Percentiles rank a stretch among this genome's conserved stretches.
These are phyloP conservation scores for Isoperla grammatica DNA, from an alignment of 2,888 invertebrate genomes.

Conservation along the genomic window DNA sequence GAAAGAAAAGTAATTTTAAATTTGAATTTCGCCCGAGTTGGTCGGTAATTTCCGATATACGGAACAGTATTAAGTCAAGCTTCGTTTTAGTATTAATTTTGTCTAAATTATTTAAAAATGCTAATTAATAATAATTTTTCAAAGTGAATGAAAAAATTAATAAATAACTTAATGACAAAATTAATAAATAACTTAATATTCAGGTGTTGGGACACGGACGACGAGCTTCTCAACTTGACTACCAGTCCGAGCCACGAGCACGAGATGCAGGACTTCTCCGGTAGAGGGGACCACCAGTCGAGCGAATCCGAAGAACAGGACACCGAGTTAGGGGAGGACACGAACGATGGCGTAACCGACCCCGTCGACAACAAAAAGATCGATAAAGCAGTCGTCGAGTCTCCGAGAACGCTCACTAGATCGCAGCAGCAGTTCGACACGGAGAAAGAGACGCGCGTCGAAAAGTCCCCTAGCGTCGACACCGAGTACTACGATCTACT, in stretches of 20 bases:
- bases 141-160: too few relatives aligned
- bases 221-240: constrained; percentile 17
- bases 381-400: neutral
- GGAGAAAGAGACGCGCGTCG: constrained; percentile 61
- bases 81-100: too few relatives aligned
- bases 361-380: neutral
- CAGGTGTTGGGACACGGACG: constrained; percentile 19
- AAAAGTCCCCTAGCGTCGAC: constrained; percentile 54
- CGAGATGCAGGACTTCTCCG: constrained; percentile 22
- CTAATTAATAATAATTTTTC: too few relatives aligned
- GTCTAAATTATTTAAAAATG: too few relatives aligned
- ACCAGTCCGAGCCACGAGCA: constrained; percentile 11
- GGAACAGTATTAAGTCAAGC: too few relatives aligned
- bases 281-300: neutral
- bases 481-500: constrained; percentile 42
- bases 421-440: constrained; percentile 29
- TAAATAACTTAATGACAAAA: too few relatives aligned
- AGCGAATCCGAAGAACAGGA: constrained; percentile 8
- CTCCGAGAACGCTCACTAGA: constrained; percentile 1
- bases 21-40: too few relatives aligned
- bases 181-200: too few relatives aligned
- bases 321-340: constrained; percentile 17
- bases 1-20: too few relatives aligned
- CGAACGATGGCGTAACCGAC: neutral
- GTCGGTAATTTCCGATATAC: too few relatives aligned